Conservation (phyloP, 2,888 invertebrate genomes). For the Chymomyza amoena region DNA sequence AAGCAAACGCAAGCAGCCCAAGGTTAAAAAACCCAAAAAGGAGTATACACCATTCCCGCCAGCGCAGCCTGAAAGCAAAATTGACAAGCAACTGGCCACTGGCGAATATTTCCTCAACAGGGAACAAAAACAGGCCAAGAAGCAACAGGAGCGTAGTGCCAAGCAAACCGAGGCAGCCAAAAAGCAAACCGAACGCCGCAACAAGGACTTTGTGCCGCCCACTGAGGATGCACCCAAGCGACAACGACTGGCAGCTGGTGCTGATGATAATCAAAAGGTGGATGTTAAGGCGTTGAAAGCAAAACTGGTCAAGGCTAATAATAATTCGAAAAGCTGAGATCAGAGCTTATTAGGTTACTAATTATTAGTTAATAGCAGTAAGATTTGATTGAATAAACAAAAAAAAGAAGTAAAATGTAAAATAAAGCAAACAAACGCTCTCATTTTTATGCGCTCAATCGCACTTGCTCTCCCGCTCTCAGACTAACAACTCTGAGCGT, state of each 20-base stretch:
- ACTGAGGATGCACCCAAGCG: slow-evolving; percentile 79
- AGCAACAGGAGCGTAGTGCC: slow-evolving; percentile 86
- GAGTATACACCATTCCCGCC: slow-evolving; percentile 99
- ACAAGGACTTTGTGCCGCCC: slow-evolving; percentile 90
- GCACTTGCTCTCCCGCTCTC: slow-evolving; percentile 6
- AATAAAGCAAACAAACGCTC: slow-evolving; percentile 14
- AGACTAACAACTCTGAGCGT: neutral
- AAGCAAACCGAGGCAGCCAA: slow-evolving; percentile 88
- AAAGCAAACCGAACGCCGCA: slow-evolving; percentile 87
- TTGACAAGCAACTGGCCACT: slow-evolving; percentile 94
- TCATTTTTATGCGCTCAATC: neutral
- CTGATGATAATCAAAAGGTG: slow-evolving; percentile 75
- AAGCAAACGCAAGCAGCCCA: slow-evolving; percentile 91
- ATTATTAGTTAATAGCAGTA: neutral
- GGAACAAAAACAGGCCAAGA: slow-evolving; percentile 86
- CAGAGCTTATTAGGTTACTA: neutral
- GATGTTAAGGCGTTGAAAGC: slow-evolving; percentile 87
- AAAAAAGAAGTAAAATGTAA: slow-evolving; percentile 14
- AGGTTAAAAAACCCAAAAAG: slow-evolving; percentile 92
- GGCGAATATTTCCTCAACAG: slow-evolving; percentile 98
- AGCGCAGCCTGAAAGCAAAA: slow-evolving; percentile 93
- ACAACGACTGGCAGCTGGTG: slow-evolving; percentile 49
- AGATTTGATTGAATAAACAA: slow-evolving; percentile 16
- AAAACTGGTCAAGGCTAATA: slow-evolving; percentile 86
- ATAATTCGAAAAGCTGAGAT: slow-evolving; percentile 64